Evolutionary conservation across 2,113 vertebrate species (phyloP), one percentile per base, ranked within the genome.

Genomic region (Centropus bengalensis): DNA sequence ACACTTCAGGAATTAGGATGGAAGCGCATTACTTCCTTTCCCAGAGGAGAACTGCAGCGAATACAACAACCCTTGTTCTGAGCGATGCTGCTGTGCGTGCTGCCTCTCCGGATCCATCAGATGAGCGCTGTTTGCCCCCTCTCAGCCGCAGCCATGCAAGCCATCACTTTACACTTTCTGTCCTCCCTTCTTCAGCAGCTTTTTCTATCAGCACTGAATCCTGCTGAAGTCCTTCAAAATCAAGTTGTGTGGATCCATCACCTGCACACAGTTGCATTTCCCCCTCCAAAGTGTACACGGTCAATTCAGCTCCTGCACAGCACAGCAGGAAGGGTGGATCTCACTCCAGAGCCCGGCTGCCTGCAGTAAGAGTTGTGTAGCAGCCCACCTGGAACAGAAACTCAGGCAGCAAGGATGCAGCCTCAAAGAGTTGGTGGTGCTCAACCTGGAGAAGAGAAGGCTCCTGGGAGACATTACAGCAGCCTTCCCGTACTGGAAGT

Each of bases 1-100:
- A n/a, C 63, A 82, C 47, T 58, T 80, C 49, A 36, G 85, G 87
- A 95, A 83, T 75, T 60, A 47, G 85, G 68, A 83, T 82, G 76
- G 85, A 82, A 81, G 52, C 1, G 1, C 24, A 24, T 16, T 49
- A 38, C 18, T 44, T 56, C 67, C 33, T 45, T 91, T 93, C 79
- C 79, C 76, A n/a, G 23, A 52, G 68, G 51, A 86, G 24, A 64
- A 36, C 64, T 80, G 68, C 68, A 83, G 52, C 13, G 59, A 66
- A 64, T 9, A 59, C 38, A 80, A 47, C 13, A 71, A 40, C 54
- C 22, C 52, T 33, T 7, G 1, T 47, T 59, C 33, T 17, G 32
- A 27, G 71, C 62, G 78, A 51, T 21, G 45, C 51, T 60, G n/a
- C 47, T 0, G 0, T 16, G 66, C 47, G n/a, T 2, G 0, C 49